phyloP scores from a whole-genome alignment of 2,888 invertebrate genomes.

The Ophraella communa region DNA sequence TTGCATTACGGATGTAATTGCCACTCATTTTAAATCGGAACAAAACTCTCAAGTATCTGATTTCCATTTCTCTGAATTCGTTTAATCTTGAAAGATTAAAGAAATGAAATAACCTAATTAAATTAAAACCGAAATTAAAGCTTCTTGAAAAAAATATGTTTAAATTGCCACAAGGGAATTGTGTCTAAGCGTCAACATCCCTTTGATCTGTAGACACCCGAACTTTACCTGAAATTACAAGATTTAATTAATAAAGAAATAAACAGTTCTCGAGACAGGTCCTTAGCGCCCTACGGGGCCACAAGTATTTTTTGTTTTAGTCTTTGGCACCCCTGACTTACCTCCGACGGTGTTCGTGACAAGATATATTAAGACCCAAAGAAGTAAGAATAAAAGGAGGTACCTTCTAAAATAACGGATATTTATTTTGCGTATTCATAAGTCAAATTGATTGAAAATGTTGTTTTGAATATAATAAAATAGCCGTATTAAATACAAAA shows the following conservation, averaged over 20 bases:
- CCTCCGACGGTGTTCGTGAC: conserved; percentile 41
- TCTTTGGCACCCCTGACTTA: conserved; percentile 36
- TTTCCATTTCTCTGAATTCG: not conserved
- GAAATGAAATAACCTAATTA: conserved; percentile 29
- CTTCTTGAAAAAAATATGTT: conserved; percentile 31
- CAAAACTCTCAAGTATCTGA: not conserved
- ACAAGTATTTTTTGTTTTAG: conserved; percentile 40
- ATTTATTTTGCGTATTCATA: not conserved
- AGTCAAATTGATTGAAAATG: no score
- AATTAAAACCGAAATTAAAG: conserved; percentile 31
- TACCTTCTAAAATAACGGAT: not conserved
- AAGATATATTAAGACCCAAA: conserved; percentile 34
- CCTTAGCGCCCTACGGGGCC: conserved; percentile 39
- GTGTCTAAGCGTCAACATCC: conserved; percentile 32
- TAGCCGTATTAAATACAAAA: no score
- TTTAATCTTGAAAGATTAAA: not conserved
- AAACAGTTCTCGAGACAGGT: conserved; percentile 42
- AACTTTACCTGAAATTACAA: conserved; percentile 41
- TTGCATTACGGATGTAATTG: no score
- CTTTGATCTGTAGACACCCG: conserved; percentile 42
- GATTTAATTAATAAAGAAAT: conserved; percentile 43
- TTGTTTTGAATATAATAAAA: no score
- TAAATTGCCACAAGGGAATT: conserved; percentile 35
- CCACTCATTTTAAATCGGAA: not conserved
- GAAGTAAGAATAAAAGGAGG: conserved; percentile 21